Evolutionary conservation across 2,113 vertebrate genomes (phyloP), one percentile per base, ranked within the genome.

Genomic region (Cryptomyrus ogoouensis): DNA sequence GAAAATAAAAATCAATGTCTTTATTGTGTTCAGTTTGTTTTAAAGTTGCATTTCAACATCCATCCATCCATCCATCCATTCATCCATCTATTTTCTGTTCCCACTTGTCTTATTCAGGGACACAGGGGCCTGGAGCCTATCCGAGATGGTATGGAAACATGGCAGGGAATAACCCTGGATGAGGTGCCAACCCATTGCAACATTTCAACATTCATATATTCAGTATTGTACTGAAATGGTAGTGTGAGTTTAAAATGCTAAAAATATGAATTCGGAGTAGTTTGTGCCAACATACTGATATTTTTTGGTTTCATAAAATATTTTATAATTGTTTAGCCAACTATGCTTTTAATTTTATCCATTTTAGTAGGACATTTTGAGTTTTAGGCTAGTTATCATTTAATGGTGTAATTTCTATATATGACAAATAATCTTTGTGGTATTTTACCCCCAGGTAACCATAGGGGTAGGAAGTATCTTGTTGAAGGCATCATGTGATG

Each of bases 401-500:
- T 70, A 70, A 12, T 39, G 21, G 5, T 46, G 24, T 1, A 31
- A 77, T 77, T 87, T 66, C 42, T 47, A 15, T 4, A 21, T 8
- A 21, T 12, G 24, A 66, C 39, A 66, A 74, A 80, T 27, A 39
- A 19, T 70, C 17, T 66, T 17, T 86, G 83, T 88, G 87, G 52
- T n/a, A 80, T 5, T 77, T 27, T 53, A 27, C 49, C 83, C 31
- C n/a, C 13, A 50, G 53, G 70, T 62, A 31, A 58, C 6, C 8
- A 62, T 19, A 66, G 58, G 53, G 90, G 50, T 88, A 94, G 94
- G 93, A 19, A 94, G 92, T 53, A 90, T 93, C 91, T 80, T 35
- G 27, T 70, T 83, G 21, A 44, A 91, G 77, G 77, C 89, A 91
- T 58, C 84, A 62, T n/a, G 15, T 95, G 94, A 95, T 94, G 94